Conservation (phyloP, 2,888 invertebrate species). For the Callyntrura sp. region DNA sequence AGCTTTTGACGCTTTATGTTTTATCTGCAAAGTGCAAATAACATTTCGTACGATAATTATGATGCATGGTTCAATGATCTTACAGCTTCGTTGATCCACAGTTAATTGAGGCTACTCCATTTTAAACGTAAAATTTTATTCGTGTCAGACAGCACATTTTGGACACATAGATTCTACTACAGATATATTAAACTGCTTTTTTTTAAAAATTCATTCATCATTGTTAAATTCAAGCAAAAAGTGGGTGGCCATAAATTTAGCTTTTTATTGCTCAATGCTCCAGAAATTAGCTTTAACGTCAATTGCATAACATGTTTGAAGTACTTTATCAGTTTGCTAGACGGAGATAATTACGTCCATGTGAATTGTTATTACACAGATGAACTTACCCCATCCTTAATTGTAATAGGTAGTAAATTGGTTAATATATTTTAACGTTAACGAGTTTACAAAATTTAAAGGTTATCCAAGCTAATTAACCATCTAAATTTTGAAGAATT, state of each 20-base stretch:
- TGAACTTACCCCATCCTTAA: too few relatives aligned
- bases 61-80: slow-evolving; percentile 48
- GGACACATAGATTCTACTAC: too few relatives aligned
- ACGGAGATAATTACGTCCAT: too few relatives aligned
- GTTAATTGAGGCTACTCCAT: slow-evolving; percentile 11
- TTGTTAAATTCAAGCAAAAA: background rate
- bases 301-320: too few relatives aligned
- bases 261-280: background rate
- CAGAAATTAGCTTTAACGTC: too few relatives aligned
- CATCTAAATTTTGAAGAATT: too few relatives aligned
- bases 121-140: background rate
- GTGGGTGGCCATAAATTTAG: background rate
- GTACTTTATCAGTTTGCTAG: too few relatives aligned
- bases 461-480: too few relatives aligned
- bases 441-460: too few relatives aligned
- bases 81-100: background rate
- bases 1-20: slow-evolving; percentile 10
- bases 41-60: background rate
- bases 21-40: slow-evolving; percentile 20
- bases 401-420: too few relatives aligned
- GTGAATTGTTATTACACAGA: too few relatives aligned
- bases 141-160: background rate
- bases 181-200: background rate
- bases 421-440: too few relatives aligned
- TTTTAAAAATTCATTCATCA: background rate